Percentiles rank a stretch among this genome's conserved stretches.
phyloP scores from a whole-genome alignment of 2,113 vertebrate species.

The Podarcis muralis region DNA sequence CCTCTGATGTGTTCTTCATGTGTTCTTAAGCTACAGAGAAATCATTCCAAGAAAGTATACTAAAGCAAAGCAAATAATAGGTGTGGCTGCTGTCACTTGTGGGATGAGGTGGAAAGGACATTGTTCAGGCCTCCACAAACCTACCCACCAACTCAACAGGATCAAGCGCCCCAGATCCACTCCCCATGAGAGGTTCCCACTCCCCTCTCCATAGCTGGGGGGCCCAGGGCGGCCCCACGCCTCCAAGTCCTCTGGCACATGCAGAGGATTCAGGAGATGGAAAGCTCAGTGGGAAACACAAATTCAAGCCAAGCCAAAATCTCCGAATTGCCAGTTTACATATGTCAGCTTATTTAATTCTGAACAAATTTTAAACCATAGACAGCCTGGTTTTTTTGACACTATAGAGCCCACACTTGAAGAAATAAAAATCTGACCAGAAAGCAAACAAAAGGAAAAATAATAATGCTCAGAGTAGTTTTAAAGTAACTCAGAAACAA shows the following conservation, averaged over 20 bases:
- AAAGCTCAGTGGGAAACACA: background rate
- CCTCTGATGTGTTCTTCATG: background rate
- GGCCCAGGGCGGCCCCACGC: background rate
- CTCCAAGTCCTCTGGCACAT: background rate
- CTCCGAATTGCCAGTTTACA: background rate
- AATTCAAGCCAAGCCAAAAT: background rate
- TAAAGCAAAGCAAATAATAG: background rate
- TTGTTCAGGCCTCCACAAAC: background rate
- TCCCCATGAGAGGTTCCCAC: too few species aligned
- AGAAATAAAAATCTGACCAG: background rate
- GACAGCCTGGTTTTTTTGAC: background rate
- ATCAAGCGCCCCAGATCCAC: background rate
- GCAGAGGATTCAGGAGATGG: background rate
- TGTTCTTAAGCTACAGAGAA: background rate
- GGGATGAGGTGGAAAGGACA: background rate
- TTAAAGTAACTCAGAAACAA: background rate
- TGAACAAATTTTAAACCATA: background rate
- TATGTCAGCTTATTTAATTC: background rate
- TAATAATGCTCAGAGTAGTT: background rate
- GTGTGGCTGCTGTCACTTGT: background rate
- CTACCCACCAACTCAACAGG: background rate
- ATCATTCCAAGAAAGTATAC: background rate
- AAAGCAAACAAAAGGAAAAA: background rate
- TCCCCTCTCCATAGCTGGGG: too few species aligned
- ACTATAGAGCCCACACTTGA: background rate